Evolutionary conservation across 2,888 invertebrate genomes (phyloP).

Genomic region (Rotaria magnacalcarata): DNA sequence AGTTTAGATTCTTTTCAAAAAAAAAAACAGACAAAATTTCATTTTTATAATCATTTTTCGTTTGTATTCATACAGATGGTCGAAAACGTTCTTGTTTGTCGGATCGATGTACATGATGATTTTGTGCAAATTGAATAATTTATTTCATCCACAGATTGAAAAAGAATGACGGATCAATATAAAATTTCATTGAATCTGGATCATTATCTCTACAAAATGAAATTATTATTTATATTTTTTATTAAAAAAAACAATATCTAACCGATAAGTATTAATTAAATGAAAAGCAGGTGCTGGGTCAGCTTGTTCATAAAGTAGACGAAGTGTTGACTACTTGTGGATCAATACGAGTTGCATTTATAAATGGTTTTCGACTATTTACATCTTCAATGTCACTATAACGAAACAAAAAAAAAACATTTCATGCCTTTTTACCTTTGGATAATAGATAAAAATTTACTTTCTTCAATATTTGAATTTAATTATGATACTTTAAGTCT

Average conservation of each 20-base stretch:
- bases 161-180: conserved; percentile 98
- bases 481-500: conserved; percentile 87
- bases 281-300: conserved; percentile 93
- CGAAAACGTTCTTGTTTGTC: neutral
- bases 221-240: neutral
- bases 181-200: conserved; percentile 94
- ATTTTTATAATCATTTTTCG: neutral
- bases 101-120: neutral
- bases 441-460: conserved; percentile 59
- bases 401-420: conserved; percentile 53
- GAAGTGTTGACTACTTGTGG: conserved; percentile 89
- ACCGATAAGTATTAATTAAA: conserved; percentile 84
- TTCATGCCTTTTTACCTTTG: neutral
- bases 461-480: conserved; percentile 91
- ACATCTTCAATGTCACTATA: conserved; percentile 85
- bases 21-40: neutral
- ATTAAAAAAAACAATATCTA: conserved; percentile 43
- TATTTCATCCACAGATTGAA: conserved; percentile 79
- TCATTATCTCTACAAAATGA: conserved; percentile 76
- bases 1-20: neutral
- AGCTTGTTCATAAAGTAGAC: conserved; percentile 81
- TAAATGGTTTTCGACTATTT: conserved; percentile 84
- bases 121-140: neutral
- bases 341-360: conserved; percentile 84
- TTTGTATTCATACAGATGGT: neutral